Evolutionary conservation across 2,888 invertebrate genomes (phyloP), one percentile per base, ranked within the genome.

Genomic region (Parnassius glacialis): DNA sequence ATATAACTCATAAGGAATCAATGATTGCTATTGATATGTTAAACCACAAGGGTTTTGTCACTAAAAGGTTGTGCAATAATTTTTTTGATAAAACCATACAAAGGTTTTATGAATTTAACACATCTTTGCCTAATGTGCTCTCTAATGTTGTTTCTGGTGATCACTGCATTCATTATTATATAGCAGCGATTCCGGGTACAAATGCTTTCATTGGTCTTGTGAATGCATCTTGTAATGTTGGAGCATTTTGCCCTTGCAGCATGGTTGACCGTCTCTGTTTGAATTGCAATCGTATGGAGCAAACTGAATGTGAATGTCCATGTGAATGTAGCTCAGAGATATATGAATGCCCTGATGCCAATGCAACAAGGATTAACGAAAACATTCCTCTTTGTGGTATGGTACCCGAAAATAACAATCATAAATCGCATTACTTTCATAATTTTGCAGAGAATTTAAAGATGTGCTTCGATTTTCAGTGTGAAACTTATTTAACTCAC

Each of bases 271-370:
- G 97, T 3, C 92, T 96, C 3, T 98, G 98, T 80, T 92, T 98
- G 41, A 98, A 98, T 80, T 98, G 98, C 80, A 95, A 97, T 80
- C 94, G 97, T 56, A 97, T 98, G 96, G 98, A 98, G 80, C 97
- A 97, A 85, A 96, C 95, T 3, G 97, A 98, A 78, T 98, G 98
- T 74, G 98, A 98, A 83, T 98, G 98, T 77, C 98, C 98, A 0
- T 98, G 98, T 80, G 97, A 98, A 83, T 98, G 98, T 77, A 95
- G 92, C 65, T 91, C 93, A 1, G 88, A 90, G 70, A 70, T 81
- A 7, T 88, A 85, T 58, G 85, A 89, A 54, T 90, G 89, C 57
- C 81, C 86, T 1, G 79, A 80, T 60, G 70, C 81, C 0, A 89
- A 87, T 61, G 64, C 78, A 34, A 80, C 87, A 2, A 75, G 76